phyloP scores from a whole-genome alignment of 2,797 vertebrate species.

The Tragelaphus oryx region DNA sequence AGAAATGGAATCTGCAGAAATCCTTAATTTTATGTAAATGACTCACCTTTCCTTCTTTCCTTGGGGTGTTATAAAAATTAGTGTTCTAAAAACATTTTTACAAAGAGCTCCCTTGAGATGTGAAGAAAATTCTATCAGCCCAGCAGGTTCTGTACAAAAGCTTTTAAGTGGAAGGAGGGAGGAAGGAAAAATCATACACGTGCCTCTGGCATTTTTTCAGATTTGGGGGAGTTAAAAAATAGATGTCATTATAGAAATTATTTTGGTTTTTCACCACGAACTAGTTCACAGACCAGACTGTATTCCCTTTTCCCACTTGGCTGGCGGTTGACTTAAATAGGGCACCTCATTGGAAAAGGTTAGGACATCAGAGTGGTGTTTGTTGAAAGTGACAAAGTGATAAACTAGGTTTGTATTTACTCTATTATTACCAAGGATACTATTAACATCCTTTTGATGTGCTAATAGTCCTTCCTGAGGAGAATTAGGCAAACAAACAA shows the following conservation, averaged over 20 bases:
- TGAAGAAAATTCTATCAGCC: neutral
- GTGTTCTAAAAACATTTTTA: slow-evolving; percentile 41
- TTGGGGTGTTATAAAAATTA: slow-evolving; percentile 7
- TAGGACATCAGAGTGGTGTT: neutral
- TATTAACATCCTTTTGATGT: slow-evolving; percentile 13
- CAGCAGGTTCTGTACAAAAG: neutral
- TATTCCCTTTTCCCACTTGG: no score
- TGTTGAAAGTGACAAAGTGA: slow-evolving; percentile 12
- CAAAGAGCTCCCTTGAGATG: neutral
- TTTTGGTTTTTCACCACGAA: neutral
- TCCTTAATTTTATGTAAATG: neutral
- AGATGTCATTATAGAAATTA: neutral
- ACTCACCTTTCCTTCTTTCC: neutral
- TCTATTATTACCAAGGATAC: neutral
- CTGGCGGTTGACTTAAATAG: neutral
- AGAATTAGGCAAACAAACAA: slow-evolving; percentile 46
- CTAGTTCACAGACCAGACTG: neutral
- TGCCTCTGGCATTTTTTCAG: neutral
- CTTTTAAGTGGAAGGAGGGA: neutral
- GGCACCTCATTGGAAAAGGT: neutral
- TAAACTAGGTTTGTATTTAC: slow-evolving; percentile 23
- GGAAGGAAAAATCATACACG: neutral
- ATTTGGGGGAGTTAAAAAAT: neutral
- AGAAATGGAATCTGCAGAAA: neutral
- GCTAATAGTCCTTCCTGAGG: slow-evolving; percentile 43